Evolutionary conservation across 2,113 vertebrate genomes (phyloP).

Genomic region (Eptesicus fuscus): DNA sequence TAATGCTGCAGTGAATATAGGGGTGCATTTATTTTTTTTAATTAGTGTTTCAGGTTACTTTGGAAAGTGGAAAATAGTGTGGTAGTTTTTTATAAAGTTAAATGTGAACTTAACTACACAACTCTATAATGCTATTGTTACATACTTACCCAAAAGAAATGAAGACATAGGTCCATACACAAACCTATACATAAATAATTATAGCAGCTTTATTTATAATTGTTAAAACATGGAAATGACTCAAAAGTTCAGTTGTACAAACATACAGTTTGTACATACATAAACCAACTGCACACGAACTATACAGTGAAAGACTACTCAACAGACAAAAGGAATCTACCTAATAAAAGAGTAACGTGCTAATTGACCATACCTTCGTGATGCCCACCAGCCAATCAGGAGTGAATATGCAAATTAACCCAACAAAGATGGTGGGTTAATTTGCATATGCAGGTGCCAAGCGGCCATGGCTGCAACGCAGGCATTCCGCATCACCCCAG

Average conservation of each 20-base stretch:
- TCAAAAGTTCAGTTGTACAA: neutral
- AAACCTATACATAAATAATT: neutral
- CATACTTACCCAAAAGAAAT: neutral
- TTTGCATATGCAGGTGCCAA: no score
- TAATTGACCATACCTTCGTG: no score
- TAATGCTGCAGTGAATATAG: no score
- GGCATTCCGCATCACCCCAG: no score
- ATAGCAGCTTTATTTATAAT: neutral
- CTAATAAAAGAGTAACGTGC: no score
- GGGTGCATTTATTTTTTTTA: no score
- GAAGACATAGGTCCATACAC: neutral
- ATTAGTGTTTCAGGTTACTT: no score
- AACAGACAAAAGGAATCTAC: neutral
- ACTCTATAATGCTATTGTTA: neutral
- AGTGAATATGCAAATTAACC: no score
- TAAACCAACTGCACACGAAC: neutral
- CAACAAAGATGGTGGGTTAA: no score
- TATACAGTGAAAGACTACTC: neutral
- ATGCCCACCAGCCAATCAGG: no score
- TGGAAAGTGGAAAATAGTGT: neutral
- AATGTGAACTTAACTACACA: neutral
- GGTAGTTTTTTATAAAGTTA: neutral
- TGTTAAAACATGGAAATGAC: neutral
- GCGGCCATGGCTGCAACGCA: no score
- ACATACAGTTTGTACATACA: neutral